Percentiles rank a stretch among this genome's conserved stretches.
These are phyloP conservation scores for Odontothrips loti DNA, from an alignment of 2,888 invertebrate species.

Conservation along the genomic window DNA sequence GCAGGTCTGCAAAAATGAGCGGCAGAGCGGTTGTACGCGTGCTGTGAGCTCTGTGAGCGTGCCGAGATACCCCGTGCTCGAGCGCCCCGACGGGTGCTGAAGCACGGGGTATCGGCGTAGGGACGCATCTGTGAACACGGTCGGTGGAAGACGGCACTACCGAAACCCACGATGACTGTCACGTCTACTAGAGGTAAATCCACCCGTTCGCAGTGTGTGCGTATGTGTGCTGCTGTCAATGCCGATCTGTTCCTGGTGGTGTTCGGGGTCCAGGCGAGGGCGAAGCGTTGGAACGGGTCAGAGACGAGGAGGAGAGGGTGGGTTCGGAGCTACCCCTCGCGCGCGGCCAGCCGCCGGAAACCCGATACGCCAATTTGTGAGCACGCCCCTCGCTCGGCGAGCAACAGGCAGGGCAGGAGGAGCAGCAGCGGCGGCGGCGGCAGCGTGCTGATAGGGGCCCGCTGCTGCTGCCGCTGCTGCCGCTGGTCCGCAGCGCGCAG, in stretches of 20 bases:
- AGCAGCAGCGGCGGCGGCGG: background rate
- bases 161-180: no score
- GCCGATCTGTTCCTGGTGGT: no score
- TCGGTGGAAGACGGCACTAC: no score
- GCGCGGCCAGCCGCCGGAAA: background rate
- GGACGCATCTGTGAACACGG: no score
- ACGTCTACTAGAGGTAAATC: no score
- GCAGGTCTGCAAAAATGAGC: background rate
- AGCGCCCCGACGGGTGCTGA: no score
- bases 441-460: background rate
- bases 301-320: background rate
- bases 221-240: no score
- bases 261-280: background rate
- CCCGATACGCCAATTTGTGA: slow-evolving; percentile 24
- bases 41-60: no score
- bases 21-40: no score
- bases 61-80: no score
- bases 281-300: background rate
- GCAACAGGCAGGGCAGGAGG: background rate
- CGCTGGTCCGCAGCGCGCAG: background rate
- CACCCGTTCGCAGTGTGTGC: no score
- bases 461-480: background rate
- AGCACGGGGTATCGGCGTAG: no score
- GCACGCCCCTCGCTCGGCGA: background rate
- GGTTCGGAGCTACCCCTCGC: background rate